Evolutionary conservation across 2,888 invertebrate genomes (phyloP), one percentile per base, ranked within the genome.

Genomic region (Busseola fusca): DNA sequence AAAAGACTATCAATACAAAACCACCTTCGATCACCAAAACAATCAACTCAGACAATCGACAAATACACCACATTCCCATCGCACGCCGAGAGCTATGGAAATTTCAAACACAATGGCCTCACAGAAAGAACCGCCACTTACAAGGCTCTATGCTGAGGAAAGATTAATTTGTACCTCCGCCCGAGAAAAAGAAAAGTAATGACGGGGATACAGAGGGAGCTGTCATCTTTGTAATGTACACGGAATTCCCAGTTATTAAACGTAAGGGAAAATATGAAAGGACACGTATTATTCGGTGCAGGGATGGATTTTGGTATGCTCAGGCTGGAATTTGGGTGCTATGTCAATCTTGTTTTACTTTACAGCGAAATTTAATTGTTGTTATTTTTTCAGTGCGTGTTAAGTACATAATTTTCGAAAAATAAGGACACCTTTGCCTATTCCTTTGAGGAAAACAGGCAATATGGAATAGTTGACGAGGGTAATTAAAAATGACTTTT

Each of bases 101-200:
- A 82, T 81, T 75, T 75, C 75, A 60, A 75, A 80, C 79, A 87
- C 86, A 88, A 87, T 87, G 83, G 66, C 37, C 54, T 48, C 75
- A 75, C 82, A 83, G 86, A 80, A 88, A 88, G 85, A 87, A 81
- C 84, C 84, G 83, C 89, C 91, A 91, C 91, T 92, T 89, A 89
- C 89, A 84, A 81, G 72, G 72, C 69, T 68, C 88, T 82, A 90
- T 92, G 91, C 92, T 91, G 88, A 88, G 86, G 82, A 67, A 90
- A 93, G 91, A 93, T 92, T 93, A 93, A 93, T 93, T 93, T 89
- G 89, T 90, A 89, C 91, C 88, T 82, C 83, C 81, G 76, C 76
- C 83, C 81, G 69, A 66, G 71, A 86, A 88, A 81, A 87, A 86
- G 84, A 86, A 89, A 89, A 89, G 88, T 87, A 90, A 89, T 85